Evolutionary conservation across 2,113 vertebrate genomes (phyloP), one percentile per base, ranked within the genome.

Genomic region (Spea bombifrons): DNA sequence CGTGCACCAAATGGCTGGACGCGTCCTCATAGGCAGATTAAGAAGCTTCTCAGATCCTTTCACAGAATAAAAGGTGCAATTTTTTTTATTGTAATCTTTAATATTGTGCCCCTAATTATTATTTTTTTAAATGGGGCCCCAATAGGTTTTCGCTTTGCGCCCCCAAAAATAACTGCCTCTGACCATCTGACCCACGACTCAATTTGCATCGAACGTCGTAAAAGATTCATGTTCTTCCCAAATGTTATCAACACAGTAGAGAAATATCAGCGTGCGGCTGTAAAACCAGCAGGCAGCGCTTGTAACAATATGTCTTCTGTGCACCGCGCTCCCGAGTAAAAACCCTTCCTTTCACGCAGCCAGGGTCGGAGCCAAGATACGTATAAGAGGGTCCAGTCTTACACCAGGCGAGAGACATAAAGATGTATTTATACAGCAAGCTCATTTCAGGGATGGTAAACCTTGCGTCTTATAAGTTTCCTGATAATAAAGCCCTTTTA

Each of bases 391-490:
- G 76, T 30, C 68, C 68, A 71, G 67, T 78, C 69, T 78, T 71
- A 70, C 65, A 53, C 68, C 15, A 52, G 68, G 46, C 52, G 57
- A 78, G 69, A 71, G 55, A 68, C 69, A 78, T 71, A 78, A 78
- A 78, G 69, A 71, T 65, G 68, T 78, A 71, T 78, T 78, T 78
- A 65, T 78, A 78, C 17, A 78, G 57, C 68, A 78, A 71, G 65
- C 76, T 65, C 76, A 78, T 71, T 78, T 71, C 76, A 65, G 76
- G 67, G 76, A 71, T 71, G 67, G 76, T 71, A 78, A 78, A 78
- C 68, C 59, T 48, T 16, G 30, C 76, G 52, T 13, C 76, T 78
- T 78, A 78, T 78, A 78, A 57, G 59, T 71, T 78, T 71, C 76
- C 65, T 78, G 45, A 65, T 71, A 52, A 71, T 53, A 71, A 78